Evolutionary conservation across 92 coral and sea anemone genomes (phyloP), one percentile per base, ranked within the genome.

Genomic region (Virgularia gustaviana): DNA sequence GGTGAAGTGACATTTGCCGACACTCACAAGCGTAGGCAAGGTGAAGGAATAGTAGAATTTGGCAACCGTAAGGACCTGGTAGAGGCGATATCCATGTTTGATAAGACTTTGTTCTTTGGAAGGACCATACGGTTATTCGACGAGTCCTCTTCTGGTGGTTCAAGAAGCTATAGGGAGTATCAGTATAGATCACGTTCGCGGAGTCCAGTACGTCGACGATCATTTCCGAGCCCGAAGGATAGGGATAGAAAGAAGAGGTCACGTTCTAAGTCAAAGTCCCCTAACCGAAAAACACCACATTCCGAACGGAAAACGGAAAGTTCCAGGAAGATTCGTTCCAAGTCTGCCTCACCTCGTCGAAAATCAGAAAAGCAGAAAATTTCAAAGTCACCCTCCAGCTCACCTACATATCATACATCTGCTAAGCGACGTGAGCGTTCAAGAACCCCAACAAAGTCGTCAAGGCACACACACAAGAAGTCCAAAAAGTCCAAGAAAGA

Each of bases 1-100:
- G 98, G 98, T 2, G 98, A 92, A 24, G 98, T 92, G 8, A 90
- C 96, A 54, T 92, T 89, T 87, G 98, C 98, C 23, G 98, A 92
- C 72, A 89, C 98, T 1, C 98, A 92, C 80, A 81, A 95, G 59
- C 72, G 98, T 25, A 86, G 81, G 58, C 91, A 86, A 1, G 98
- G 98, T 18, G 98, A 89, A 79, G 98, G 98, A 15, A 83, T 92
- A 18, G 98, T 92, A 4, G 98, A 92, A 77, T 92, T 86, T 80
- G 84, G 92, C 9, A 78, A 67, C 29, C 88, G 83, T 78, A 91
- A 85, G 29, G 96, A 74, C 39, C 86, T 92, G 96, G 38, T 49
- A 10, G 60, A 79, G 16, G 98, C 98, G 2, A 78, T 92, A n/a
- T 81, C 86, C 41, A 83, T 83, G n/a, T 78, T 92, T 8, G 90